Evolutionary conservation across 1,140 invertebrate species (phyloP).

Genomic region (Asbolus verrucosus): DNA sequence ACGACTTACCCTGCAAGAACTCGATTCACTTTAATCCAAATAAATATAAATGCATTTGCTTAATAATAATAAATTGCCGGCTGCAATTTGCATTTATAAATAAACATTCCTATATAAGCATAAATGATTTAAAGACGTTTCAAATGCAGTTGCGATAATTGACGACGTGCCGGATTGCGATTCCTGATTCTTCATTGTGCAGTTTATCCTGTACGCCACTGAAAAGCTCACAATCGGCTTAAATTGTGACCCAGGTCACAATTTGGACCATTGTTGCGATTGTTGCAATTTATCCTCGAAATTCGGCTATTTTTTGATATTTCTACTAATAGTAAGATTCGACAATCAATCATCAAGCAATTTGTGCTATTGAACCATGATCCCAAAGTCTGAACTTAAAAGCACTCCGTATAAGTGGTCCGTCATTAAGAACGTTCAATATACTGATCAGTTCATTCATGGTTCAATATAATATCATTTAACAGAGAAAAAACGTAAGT

Average conservation of each 20-base stretch:
- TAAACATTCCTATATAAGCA: constrained; percentile 36
- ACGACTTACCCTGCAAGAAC: constrained; percentile 29
- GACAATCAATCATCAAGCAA: constrained; percentile 16
- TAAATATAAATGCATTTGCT: constrained; percentile 46
- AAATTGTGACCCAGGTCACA: constrained; percentile 3
- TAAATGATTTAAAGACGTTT: constrained; percentile 26
- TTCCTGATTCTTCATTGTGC: no score
- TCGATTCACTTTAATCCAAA: constrained; percentile 43
- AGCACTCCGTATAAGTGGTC: constrained; percentile 15
- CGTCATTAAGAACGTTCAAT: constrained; percentile 11
- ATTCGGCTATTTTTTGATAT: background rate
- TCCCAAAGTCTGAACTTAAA: constrained; percentile 1
- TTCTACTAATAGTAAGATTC: background rate
- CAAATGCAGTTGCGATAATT: constrained; percentile 26
- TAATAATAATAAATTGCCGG: constrained; percentile 42
- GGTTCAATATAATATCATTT: no score
- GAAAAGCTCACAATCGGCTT: background rate
- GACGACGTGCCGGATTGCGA: no score
- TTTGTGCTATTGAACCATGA: constrained; percentile 6
- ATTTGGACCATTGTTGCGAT: background rate
- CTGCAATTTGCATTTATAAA: constrained; percentile 50
- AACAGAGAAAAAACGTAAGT: background rate
- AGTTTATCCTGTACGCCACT: no score
- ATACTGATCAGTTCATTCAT: constrained; percentile 34
- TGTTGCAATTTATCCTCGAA: background rate